Percentiles rank a stretch among this genome's conserved stretches.
These are phyloP conservation scores for Heteromormyrus szaboi DNA, from an alignment of 2,797 vertebrate genomes.

Conservation along the genomic window DNA sequence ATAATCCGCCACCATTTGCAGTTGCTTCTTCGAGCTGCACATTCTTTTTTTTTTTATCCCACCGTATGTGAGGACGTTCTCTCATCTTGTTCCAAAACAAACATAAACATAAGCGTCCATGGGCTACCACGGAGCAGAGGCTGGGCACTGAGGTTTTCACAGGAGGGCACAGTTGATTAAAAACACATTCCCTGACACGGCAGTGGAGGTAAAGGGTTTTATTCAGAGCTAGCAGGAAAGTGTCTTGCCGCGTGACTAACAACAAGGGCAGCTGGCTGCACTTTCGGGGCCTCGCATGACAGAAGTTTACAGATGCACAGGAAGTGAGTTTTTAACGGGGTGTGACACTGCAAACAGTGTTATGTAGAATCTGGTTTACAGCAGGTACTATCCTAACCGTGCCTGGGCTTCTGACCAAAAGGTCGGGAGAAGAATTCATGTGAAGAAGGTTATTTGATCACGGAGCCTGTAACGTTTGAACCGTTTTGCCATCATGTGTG, in stretches of 20 bases:
- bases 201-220: neutral
- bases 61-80: neutral
- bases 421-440: neutral
- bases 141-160: neutral
- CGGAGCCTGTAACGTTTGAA: neutral
- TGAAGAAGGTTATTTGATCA: neutral
- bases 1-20: neutral
- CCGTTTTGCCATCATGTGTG: neutral
- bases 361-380: neutral
- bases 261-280: neutral
- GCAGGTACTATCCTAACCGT: neutral
- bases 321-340: neutral
- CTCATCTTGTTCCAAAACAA: neutral
- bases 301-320: neutral
- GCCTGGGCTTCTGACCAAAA: neutral
- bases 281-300: neutral
- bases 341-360: neutral
- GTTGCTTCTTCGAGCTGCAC: neutral
- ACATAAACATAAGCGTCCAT: neutral
- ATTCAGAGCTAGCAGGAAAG: neutral
- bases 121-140: neutral
- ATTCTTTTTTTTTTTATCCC: slow-evolving; percentile 1
- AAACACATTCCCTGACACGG: neutral
- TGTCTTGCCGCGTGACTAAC: neutral
- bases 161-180: neutral